Evolutionary conservation across 1,140 invertebrate species (phyloP).

Genomic region (Drosophila chauvacae): DNA sequence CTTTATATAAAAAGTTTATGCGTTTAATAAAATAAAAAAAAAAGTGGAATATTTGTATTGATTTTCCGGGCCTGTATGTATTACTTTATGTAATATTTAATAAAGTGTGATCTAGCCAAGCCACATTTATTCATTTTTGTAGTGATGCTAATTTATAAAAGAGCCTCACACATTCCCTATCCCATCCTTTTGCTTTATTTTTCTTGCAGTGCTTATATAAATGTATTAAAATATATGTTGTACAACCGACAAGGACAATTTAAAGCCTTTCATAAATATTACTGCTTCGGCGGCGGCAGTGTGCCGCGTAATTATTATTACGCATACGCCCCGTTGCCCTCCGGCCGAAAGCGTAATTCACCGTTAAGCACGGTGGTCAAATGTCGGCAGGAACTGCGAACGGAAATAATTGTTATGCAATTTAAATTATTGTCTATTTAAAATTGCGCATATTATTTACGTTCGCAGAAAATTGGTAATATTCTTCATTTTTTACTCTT

Average conservation of each 20-base stretch:
- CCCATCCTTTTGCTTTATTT: background rate
- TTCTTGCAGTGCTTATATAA: conserved; percentile 5
- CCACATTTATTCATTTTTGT: too few species aligned
- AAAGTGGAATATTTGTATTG: too few species aligned
- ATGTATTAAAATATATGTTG: conserved; percentile 36
- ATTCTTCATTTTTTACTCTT: background rate
- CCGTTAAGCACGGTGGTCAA: conserved; percentile 45
- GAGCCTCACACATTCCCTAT: too few species aligned
- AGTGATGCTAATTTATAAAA: background rate
- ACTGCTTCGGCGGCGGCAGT: conserved; percentile 35
- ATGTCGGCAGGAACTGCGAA: conserved; percentile 34
- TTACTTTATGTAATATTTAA: too few species aligned
- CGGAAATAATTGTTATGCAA: conserved; percentile 53
- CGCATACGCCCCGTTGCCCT: conserved; percentile 62
- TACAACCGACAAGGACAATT: conserved; percentile 48
- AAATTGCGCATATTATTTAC: conserved; percentile 22
- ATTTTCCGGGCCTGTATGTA: too few species aligned
- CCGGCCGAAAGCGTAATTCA: conserved; percentile 30
- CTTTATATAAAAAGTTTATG: too few species aligned
- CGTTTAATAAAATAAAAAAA: too few species aligned
- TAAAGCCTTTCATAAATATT: conserved; percentile 68
- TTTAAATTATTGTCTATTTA: conserved; percentile 40
- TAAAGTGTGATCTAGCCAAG: too few species aligned
- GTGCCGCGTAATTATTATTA: conserved; percentile 74
- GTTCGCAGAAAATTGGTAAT: conserved; percentile 9